These are phyloP conservation scores for Tinamus guttatus DNA, from an alignment of 2,113 vertebrate genomes.

Conservation along the genomic window DNA sequence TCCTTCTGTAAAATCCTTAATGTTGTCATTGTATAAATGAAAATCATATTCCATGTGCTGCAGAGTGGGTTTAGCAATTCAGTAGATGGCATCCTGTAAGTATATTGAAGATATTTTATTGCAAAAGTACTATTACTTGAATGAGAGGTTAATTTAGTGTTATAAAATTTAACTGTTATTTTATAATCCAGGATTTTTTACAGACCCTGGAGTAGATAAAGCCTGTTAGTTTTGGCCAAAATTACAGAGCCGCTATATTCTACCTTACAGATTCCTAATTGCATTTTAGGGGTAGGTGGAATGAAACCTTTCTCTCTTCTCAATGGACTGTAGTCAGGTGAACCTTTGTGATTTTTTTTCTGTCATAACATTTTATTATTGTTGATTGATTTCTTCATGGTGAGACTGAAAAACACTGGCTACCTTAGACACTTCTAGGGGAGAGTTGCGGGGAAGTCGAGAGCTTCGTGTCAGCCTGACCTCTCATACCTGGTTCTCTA, in stretches of 20 bases:
- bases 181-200: background rate
- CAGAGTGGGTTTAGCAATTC: background rate
- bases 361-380: background rate
- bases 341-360: background rate
- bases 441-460: background rate
- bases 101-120: background rate
- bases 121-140: background rate
- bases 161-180: no score
- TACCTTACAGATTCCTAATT: background rate
- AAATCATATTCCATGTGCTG: background rate
- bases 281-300: background rate
- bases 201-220: background rate
- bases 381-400: background rate
- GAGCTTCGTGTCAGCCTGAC: background rate
- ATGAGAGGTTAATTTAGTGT: background rate
- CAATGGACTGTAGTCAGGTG: background rate
- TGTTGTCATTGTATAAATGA: background rate
- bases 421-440: background rate
- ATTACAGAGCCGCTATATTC: background rate
- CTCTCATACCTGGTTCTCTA: background rate
- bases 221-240: background rate
- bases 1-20: background rate
- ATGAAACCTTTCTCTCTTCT: background rate
- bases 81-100: background rate
- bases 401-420: background rate